Conservation (phyloP, 2,113 vertebrate species). For the Glaucidium brasilianum region DNA sequence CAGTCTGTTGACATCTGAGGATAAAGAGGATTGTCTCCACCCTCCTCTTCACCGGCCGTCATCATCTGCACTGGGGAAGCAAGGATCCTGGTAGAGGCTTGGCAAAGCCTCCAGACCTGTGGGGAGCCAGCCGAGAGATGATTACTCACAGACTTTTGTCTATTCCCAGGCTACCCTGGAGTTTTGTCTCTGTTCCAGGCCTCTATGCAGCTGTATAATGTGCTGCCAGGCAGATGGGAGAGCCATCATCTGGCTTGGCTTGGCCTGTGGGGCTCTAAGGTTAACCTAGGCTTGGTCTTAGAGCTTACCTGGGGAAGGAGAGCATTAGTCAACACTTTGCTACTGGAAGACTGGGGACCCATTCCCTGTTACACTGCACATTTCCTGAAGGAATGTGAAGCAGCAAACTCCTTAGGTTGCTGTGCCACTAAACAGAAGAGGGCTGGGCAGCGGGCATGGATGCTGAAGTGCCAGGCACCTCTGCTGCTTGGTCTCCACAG, state of each 20-base stretch:
- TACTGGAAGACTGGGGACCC: not conserved
- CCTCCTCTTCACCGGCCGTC: not conserved
- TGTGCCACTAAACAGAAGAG: not conserved
- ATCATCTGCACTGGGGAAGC: not conserved
- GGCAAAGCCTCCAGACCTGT: not conserved
- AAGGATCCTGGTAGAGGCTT: not conserved
- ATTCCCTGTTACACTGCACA: not conserved
- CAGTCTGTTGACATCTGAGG: not conserved
- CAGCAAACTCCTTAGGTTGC: not conserved
- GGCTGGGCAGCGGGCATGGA: not conserved
- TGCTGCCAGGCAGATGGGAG: not conserved
- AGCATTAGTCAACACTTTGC: not conserved
- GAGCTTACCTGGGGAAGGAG: not conserved
- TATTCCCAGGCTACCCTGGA: not conserved
- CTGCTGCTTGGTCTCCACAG: not conserved
- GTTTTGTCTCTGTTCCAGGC: conserved; percentile 1
- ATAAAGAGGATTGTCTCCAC: not conserved
- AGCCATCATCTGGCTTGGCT: rapidly evolving
- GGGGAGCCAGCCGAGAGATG: not conserved
- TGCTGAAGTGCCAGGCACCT: not conserved
- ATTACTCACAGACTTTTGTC: conserved; percentile 17
- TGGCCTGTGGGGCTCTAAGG: not conserved
- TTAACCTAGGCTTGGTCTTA: not conserved
- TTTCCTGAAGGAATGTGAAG: not conserved
- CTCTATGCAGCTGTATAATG: not conserved